A percentile compares a stretch with the other conserved stretches of the same genome.
These are phyloP conservation scores for Lottia scabra DNA, from an alignment of 2,888 invertebrate species.

Conservation along the genomic window DNA sequence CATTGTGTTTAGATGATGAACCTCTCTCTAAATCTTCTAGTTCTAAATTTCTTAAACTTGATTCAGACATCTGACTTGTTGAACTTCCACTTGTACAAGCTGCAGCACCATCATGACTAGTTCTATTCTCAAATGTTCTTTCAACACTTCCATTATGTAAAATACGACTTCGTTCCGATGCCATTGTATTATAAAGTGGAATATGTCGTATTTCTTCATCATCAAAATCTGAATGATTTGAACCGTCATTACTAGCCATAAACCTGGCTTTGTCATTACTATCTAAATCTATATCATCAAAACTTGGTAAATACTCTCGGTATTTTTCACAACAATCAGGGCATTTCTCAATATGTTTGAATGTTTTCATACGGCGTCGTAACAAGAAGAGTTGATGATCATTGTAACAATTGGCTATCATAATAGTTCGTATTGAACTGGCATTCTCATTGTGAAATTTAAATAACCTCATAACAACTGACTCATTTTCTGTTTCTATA, in stretches of 20 bases:
- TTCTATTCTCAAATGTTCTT: neutral
- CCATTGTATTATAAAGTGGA: neutral
- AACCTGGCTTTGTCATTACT: neutral
- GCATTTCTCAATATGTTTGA: neutral
- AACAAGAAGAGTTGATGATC: conserved; percentile 11
- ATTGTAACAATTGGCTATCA: conserved; percentile 78
- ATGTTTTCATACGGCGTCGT: neutral
- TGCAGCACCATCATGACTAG: neutral
- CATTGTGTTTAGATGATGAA: neutral
- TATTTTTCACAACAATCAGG: neutral
- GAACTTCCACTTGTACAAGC: neutral
- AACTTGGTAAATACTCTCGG: neutral
- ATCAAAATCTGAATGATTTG: neutral
- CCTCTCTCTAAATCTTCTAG: neutral
- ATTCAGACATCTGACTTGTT: neutral
- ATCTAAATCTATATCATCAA: neutral
- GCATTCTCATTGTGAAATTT: conserved; percentile 82
- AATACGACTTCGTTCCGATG: conserved; percentile 17
- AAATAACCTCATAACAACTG: conserved; percentile 72
- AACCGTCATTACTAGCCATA: neutral
- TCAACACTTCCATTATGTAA: conserved; percentile 44
- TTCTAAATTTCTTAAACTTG: neutral
- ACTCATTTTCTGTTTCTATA: conserved; percentile 81
- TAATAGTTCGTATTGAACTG: conserved; percentile 81
- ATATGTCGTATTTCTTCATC: neutral